phyloP scores from a whole-genome alignment of 2,888 invertebrate genomes.

The Ferdinandea cuprea region DNA sequence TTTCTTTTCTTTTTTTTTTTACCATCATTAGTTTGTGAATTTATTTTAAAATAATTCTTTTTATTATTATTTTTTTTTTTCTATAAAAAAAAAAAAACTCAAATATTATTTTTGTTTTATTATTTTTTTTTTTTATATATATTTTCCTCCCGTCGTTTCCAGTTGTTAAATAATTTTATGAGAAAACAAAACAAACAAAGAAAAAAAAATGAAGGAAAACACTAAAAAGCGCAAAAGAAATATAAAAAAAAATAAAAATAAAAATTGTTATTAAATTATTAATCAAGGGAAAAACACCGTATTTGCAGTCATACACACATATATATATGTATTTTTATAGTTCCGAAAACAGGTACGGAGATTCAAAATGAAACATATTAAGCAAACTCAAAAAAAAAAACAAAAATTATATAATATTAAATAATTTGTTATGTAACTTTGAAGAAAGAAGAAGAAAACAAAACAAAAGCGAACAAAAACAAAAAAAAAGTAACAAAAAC shows the following conservation, averaged over 20 bases:
- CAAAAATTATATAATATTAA: neutral
- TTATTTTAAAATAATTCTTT: conserved; percentile 61
- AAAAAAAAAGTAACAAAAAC: conserved; percentile 6
- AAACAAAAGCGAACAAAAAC: neutral
- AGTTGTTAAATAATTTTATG: conserved; percentile 73
- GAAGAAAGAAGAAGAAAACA: conserved; percentile 27
- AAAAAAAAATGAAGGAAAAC: conserved; percentile 37
- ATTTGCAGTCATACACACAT: conserved; percentile 59
- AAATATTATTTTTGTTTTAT: conserved; percentile 51
- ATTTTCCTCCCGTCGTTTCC: conserved; percentile 50
- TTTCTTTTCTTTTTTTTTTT: conserved; percentile 62
- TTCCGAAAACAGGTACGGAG: conserved; percentile 67
- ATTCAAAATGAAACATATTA: conserved; percentile 64
- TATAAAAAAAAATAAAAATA: no score
- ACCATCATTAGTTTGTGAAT: conserved; percentile 65
- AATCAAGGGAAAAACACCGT: conserved; percentile 61
- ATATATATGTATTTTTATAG: conserved; percentile 71
- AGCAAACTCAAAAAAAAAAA: conserved; percentile 14
- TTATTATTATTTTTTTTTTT: conserved; percentile 38
- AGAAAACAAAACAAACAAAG: conserved; percentile 49
- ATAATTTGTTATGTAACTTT: conserved; percentile 55
- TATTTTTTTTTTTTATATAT: conserved; percentile 35
- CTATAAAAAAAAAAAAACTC: conserved; percentile 40
- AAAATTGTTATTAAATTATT: conserved; percentile 73
- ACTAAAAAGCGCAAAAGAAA: conserved; percentile 62